phyloP scores from a whole-genome alignment of 2,797 vertebrate species.

The Melanotaenia boesemani region DNA sequence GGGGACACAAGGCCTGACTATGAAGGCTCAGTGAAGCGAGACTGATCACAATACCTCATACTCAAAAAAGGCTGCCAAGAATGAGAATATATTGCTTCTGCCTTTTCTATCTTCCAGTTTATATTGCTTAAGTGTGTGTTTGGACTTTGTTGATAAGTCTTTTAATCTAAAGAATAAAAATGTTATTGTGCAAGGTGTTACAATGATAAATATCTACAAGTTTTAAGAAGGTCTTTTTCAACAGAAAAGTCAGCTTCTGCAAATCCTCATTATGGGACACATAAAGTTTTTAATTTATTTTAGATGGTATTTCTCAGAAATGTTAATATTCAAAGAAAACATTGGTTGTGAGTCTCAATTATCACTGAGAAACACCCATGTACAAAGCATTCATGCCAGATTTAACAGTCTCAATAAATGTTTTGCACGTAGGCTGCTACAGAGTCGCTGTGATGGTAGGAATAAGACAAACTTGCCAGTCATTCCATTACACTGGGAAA shows the following conservation, averaged over 20 bases:
- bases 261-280: not conserved
- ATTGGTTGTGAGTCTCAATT: conserved; percentile 11
- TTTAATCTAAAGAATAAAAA: conserved; percentile 24
- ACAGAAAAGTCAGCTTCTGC: not conserved
- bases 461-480: conserved; percentile 68
- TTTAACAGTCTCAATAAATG: conserved; percentile 47
- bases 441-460: conserved; percentile 43
- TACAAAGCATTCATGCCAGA: conserved; percentile 38
- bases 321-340: not conserved
- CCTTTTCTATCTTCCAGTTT: conserved; percentile 45
- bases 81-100: conserved; percentile 50
- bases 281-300: not conserved
- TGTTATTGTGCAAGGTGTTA: conserved; percentile 11
- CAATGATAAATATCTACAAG: conserved; percentile 3
- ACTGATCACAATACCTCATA: conserved; percentile 74
- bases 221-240: not conserved
- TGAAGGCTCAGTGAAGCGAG: conserved; percentile 72
- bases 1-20: conserved; percentile 73
- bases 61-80: conserved; percentile 60
- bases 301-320: not conserved
- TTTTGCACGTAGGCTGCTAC: conserved; percentile 26
- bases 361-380: conserved; percentile 19
- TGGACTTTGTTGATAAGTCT: conserved; percentile 35
- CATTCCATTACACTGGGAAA: conserved; percentile 70
- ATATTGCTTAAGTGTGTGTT: conserved; percentile 47